phyloP scores from a whole-genome alignment of 2,113 vertebrate species.

The Naja naja region DNA sequence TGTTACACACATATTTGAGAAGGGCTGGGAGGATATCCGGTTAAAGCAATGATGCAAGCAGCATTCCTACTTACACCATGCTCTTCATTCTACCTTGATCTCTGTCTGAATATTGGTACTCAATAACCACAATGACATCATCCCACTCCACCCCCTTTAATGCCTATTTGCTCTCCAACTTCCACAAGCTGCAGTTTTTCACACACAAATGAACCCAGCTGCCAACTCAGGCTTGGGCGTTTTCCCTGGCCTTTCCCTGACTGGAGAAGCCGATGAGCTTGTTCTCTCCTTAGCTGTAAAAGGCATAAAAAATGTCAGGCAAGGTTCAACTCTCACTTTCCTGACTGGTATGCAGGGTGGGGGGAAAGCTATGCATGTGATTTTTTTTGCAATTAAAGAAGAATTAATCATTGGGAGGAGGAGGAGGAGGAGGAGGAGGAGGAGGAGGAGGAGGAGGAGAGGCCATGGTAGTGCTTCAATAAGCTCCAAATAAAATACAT shows the following conservation, averaged over 20 bases:
- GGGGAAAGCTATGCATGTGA: neutral
- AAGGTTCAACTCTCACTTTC: neutral
- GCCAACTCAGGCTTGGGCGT: constrained; percentile 4
- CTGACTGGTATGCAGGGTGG: rapidly evolving
- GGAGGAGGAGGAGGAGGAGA: neutral
- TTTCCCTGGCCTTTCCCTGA: rapidly evolving
- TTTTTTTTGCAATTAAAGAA: rapidly evolving
- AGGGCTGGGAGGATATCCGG: constrained; percentile 14
- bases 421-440: neutral
- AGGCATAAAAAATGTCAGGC: neutral
- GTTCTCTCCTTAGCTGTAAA: neutral
- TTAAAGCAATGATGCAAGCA: constrained; percentile 22
- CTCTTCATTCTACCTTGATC: neutral
- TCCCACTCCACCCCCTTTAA: constrained; percentile 8
- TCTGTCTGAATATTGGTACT: rapidly evolving
- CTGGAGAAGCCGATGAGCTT: rapidly evolving
- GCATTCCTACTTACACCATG: neutral
- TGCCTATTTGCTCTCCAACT: constrained; percentile 5
- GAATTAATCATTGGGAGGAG: neutral
- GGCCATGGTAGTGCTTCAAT: rapidly evolving
- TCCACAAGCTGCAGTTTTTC: neutral
- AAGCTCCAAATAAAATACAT: neutral
- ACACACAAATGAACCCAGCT: constrained; percentile 27
- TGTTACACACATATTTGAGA: neutral
- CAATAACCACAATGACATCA: constrained; percentile 49